phyloP scores from a whole-genome alignment of 2,113 vertebrate genomes.

The Zootoca vivipara region DNA sequence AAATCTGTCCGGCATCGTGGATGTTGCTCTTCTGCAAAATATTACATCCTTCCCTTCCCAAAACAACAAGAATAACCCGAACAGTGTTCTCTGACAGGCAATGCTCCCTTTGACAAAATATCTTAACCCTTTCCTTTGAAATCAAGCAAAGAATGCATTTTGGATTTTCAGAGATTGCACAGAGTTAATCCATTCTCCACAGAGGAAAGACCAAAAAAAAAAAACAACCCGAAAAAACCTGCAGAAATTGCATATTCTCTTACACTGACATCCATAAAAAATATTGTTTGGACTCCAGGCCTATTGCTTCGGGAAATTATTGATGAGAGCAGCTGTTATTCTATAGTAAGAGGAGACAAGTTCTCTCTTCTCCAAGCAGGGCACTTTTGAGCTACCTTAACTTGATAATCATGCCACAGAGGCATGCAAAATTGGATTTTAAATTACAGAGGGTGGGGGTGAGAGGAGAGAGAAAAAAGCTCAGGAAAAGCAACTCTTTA shows the following conservation, averaged over 20 bases:
- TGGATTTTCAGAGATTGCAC: conserved; percentile 37
- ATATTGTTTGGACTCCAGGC: conserved; percentile 74
- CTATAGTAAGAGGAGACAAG: conserved; percentile 56
- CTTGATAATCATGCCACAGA: conserved; percentile 74
- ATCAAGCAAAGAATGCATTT: conserved; percentile 21
- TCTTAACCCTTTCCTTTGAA: conserved; percentile 58
- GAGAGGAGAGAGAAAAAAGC: conserved; percentile 39
- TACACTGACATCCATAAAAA: conserved; percentile 59
- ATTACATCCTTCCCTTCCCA: not conserved
- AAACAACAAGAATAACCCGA: not conserved
- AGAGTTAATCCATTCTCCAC: conserved; percentile 71
- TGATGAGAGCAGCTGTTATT: conserved; percentile 68
- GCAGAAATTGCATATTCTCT: conserved; percentile 57
- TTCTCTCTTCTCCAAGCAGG: conserved; percentile 62
- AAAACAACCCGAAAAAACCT: not conserved
- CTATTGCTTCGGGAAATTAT: conserved; percentile 70
- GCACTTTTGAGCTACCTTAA: conserved; percentile 58
- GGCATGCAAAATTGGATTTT: conserved; percentile 74
- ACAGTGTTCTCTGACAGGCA: not conserved
- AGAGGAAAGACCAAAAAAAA: conserved; percentile 1
- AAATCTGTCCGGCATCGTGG: not conserved
- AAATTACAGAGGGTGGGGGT: conserved; percentile 57
- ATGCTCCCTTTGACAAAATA: not conserved
- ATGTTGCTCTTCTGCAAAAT: not conserved
- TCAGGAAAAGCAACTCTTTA: conserved; percentile 57